Percentiles rank a stretch among this genome's conserved stretches.
Conservation (phyloP, 2,113 vertebrate genomes). For the Dolichotis patagonum region DNA sequence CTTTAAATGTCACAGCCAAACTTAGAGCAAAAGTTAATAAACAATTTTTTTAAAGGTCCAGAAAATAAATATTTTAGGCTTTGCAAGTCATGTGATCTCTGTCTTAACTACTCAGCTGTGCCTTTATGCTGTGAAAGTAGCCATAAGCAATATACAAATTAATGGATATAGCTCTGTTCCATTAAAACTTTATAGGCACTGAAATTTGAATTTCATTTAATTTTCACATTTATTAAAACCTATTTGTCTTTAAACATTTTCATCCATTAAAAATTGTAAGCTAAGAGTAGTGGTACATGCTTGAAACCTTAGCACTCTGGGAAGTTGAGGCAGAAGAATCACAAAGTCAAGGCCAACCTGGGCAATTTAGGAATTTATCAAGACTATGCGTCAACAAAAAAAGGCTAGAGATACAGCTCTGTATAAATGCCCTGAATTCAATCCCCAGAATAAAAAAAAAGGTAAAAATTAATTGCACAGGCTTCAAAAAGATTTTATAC, state of each 20-base stretch:
- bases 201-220: constrained; percentile 67
- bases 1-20: constrained; percentile 19
- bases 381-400: neutral
- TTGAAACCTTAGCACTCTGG: no score
- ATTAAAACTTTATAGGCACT: constrained; percentile 59
- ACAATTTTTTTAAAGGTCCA: neutral
- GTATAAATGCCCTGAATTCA: neutral
- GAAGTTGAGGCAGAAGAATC: neutral
- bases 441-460: neutral
- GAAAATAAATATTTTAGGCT: constrained; percentile 49
- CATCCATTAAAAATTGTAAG: neutral
- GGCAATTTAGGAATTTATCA: neutral
- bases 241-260: constrained; percentile 20
- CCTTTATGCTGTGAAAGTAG: constrained; percentile 29
- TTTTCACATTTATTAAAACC: constrained; percentile 59
- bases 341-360: neutral
- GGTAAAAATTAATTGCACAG: neutral
- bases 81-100: neutral
- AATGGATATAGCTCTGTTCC: neutral
- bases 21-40: neutral
- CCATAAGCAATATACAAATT: constrained; percentile 3
- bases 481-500: neutral
- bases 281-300: neutral
- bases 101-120: constrained; percentile 14
- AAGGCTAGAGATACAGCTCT: neutral